phyloP scores from a whole-genome alignment of 2,113 vertebrate genomes.

The Ochotona curzoniae region DNA sequence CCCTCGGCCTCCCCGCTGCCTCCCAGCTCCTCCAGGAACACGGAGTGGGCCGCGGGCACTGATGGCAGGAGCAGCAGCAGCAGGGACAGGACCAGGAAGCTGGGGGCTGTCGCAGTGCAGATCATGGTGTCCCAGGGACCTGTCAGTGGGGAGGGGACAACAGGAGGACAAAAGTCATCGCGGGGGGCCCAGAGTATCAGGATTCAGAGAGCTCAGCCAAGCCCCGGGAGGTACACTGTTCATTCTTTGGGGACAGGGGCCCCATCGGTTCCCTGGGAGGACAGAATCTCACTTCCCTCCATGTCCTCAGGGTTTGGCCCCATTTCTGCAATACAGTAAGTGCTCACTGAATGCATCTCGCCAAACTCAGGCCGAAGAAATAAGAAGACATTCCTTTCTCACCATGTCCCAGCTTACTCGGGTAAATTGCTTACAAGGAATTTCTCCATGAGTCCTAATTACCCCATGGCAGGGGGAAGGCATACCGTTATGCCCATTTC shows the following conservation, averaged over 20 bases:
- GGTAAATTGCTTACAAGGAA: background rate
- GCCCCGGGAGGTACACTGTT: too few relatives aligned
- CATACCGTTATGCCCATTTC: background rate
- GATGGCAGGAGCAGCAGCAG: constrained; percentile 79
- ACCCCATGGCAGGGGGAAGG: rapidly evolving
- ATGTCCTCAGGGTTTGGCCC: background rate
- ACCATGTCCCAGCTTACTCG: background rate
- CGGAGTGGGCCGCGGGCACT: background rate
- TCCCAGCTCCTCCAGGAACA: constrained; percentile 78
- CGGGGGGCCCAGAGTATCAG: rapidly evolving
- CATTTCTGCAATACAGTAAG: background rate
- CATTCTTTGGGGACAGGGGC: too few relatives aligned
- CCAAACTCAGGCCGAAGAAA: background rate
- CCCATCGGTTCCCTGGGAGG: background rate
- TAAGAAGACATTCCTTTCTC: background rate
- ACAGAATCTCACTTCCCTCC: rapidly evolving
- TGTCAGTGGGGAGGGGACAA: background rate
- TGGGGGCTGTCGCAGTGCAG: background rate
- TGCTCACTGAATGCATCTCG: background rate
- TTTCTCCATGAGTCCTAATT: background rate
- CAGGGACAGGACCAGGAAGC: constrained; percentile 23
- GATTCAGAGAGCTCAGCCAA: background rate
- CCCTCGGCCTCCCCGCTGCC: constrained; percentile 89
- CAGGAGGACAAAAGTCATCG: background rate
- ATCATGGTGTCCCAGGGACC: constrained; percentile 24